Conservation (phyloP, 2,797 vertebrate species). For the Cynopterus sphinx region DNA sequence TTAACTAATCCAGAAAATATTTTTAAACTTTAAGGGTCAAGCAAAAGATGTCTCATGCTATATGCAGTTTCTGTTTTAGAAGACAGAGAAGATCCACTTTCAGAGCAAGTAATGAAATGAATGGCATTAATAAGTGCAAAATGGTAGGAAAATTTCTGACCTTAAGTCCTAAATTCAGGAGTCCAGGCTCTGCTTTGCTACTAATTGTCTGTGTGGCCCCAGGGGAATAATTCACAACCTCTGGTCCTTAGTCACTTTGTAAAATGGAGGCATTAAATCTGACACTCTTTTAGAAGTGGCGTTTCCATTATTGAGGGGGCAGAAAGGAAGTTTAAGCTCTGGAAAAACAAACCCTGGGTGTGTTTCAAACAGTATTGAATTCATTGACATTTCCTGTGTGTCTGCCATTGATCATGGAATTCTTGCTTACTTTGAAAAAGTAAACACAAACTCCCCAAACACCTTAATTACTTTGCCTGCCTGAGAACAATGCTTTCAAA, state of each 20-base stretch:
- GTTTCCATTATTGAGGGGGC: neutral
- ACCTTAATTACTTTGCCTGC: conserved; percentile 15
- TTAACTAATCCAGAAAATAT: conserved; percentile 22
- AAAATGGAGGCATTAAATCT: neutral
- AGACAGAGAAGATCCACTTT: neutral
- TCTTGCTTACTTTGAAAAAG: conserved; percentile 51
- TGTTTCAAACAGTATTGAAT: conserved; percentile 35
- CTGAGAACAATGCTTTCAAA: conserved; percentile 20
- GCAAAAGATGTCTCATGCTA: neutral
- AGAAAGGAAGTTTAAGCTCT: neutral
- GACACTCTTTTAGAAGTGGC: neutral
- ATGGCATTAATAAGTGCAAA: neutral
- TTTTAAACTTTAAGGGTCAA: neutral
- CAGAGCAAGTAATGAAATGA: neutral
- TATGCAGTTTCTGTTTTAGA: neutral
- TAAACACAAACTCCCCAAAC: conserved; percentile 7
- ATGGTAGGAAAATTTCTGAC: neutral
- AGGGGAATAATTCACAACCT: neutral
- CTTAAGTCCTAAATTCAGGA: neutral
- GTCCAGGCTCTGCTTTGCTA: neutral
- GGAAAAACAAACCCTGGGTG: neutral
- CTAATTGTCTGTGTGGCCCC: neutral
- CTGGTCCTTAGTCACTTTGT: neutral
- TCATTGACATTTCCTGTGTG: conserved; percentile 6
- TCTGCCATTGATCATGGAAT: conserved; percentile 2